Percentiles rank a stretch among this genome's conserved stretches.
phyloP scores from a whole-genome alignment of 2,113 vertebrate genomes.

The Pantherophis guttatus region DNA sequence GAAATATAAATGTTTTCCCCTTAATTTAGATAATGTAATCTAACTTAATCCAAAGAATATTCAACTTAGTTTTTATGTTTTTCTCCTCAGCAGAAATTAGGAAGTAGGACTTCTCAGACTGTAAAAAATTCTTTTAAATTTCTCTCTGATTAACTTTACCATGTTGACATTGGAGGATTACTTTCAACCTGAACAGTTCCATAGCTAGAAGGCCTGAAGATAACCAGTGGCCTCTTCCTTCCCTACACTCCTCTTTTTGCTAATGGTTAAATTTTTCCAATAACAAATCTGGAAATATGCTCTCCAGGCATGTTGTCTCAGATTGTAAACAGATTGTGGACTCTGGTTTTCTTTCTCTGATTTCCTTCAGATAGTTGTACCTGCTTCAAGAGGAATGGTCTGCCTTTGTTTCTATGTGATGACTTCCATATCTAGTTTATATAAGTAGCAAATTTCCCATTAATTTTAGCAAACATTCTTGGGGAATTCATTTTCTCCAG shows the following conservation, averaged over 20 bases:
- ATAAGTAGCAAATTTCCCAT: background rate
- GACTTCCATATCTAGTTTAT: background rate
- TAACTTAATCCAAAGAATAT: background rate
- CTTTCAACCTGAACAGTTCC: background rate
- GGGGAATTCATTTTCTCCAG: background rate
- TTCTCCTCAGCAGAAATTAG: background rate
- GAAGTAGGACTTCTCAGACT: background rate
- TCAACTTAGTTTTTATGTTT: background rate
- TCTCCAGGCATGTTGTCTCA: background rate
- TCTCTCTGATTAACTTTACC: background rate
- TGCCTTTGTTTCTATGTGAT: background rate
- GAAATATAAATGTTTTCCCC: background rate
- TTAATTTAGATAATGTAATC: no score
- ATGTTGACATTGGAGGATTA: background rate
- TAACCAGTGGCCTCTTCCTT: background rate
- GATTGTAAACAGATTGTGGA: background rate
- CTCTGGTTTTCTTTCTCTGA: no score
- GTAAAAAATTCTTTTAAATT: background rate
- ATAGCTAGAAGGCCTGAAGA: background rate
- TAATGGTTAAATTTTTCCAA: background rate
- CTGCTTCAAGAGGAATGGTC: background rate
- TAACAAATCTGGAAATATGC: background rate
- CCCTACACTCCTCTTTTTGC: background rate
- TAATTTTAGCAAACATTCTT: background rate
- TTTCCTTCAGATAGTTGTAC: no score